Conservation (phyloP, 2,113 vertebrate species). For the Alligator mississippiensis region DNA sequence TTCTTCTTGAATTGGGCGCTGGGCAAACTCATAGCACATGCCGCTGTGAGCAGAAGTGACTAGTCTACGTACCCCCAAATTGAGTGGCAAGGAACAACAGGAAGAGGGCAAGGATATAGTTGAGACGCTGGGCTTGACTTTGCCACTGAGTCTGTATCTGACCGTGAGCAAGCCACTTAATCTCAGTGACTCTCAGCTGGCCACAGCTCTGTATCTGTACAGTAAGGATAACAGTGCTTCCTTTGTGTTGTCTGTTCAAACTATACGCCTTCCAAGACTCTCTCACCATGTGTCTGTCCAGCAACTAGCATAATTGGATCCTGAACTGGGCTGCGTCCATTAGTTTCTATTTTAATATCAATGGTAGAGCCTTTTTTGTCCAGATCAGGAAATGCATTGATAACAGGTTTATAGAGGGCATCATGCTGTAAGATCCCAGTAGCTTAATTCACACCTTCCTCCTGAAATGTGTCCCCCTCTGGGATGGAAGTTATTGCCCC, state of each 20-base stretch:
- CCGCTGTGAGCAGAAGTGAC: not conserved
- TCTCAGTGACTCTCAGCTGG: not conserved
- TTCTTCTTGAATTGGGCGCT: not conserved
- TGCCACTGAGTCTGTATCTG: not conserved
- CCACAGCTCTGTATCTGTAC: accelerated
- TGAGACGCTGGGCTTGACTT: not conserved
- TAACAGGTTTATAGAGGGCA: not conserved
- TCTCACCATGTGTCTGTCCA: not conserved
- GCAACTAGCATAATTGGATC: not conserved
- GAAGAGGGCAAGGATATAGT: not conserved
- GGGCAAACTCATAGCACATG: not conserved
- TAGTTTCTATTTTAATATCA: not conserved
- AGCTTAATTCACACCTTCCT: not conserved
- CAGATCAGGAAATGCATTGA: not conserved
- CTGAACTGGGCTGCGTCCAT: not conserved
- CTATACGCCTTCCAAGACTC: not conserved
- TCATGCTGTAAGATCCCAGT: not conserved
- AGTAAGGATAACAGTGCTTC: not conserved
- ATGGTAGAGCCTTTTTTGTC: not conserved
- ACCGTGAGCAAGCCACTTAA: not conserved
- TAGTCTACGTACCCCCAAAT: not conserved
- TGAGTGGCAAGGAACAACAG: not conserved
- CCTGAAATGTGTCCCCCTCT: not conserved
- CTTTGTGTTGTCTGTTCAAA: not conserved
- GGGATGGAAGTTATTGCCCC: not conserved